These are phyloP conservation scores for Anguilla megastoma DNA, from an alignment of 2,797 vertebrate genomes.

Conservation along the genomic window DNA sequence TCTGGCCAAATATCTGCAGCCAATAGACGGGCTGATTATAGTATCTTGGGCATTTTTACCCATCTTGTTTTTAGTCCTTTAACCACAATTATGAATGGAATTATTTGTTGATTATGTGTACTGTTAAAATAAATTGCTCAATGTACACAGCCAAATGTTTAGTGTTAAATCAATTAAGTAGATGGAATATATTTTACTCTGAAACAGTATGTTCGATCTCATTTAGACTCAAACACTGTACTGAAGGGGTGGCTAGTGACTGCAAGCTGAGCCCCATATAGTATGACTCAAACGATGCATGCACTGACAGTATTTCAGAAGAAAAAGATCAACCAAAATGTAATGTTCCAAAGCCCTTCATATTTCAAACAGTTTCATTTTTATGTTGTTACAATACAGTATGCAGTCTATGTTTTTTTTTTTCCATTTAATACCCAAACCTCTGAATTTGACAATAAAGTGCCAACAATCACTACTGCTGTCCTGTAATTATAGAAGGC, in stretches of 20 bases:
- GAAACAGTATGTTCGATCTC: background rate
- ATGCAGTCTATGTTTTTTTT: background rate
- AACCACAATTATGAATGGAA: background rate
- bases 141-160: background rate
- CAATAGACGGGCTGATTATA: background rate
- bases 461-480: background rate
- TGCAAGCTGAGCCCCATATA: constrained; percentile 32
- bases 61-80: background rate
- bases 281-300: constrained; percentile 51
- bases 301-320: constrained; percentile 37
- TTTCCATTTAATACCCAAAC: background rate
- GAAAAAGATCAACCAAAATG: constrained; percentile 17
- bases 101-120: background rate
- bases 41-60: constrained; percentile 8
- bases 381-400: constrained; percentile 7
- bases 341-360: background rate
- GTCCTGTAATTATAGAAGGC: constrained; percentile 2
- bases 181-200: background rate
- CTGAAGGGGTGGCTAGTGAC: background rate
- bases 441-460: background rate
- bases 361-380: background rate
- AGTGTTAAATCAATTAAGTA: background rate
- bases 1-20: constrained; percentile 32
- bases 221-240: background rate
- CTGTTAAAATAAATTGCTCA: constrained; percentile 25